Base-by-base conservation (phyloP, 2,888 invertebrate species). In the Ditylenchus weischeri region DNA sequence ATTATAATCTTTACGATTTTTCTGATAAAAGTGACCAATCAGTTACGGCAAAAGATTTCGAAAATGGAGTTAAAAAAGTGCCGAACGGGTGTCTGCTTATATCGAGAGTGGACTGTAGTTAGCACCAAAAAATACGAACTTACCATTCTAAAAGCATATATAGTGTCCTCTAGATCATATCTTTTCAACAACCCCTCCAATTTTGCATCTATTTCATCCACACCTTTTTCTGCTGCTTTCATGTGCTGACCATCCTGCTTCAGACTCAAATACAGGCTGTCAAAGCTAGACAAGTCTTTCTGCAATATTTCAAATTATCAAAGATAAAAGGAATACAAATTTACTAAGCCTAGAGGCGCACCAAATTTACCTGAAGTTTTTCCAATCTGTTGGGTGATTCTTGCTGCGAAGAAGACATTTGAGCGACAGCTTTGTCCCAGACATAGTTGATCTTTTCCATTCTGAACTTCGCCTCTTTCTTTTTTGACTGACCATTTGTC, bases 361-460 rank as follows among this genome's bases (percentile, higher is more conserved):
- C n/a, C 35, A 57, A 36, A 18, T 57, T 19, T 60, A 72, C 77
- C 74, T 70, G 69, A 29, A 77, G 68, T 49, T 69, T 72, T 5
- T 66, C 67, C 18, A 75, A 59, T 60, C 74, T 58, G n/a, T 58
- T 38, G 38, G 38, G 38, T 38, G 38, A 38, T 11, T 38, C 38
- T 38, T 11, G 5, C 58, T 29, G 10, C 58, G 8, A 8, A 58
- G n/a, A 29, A 18, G 65, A 58, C 35, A 79, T 68, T 38, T 73
- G 74, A 35, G 75, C 70, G 21, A 73, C 38, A 10, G 79, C 79
- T 62, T 80, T 80, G n/a, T 75, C 74, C 71, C 79, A 79, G 50
- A 80, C 73, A 69, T 75, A 80, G 68, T 78, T 79, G 48, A 80
- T 75, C 64, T 79, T 77, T 60, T 79, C 80, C 66, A 79, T 75